Percentiles rank a stretch among this genome's conserved stretches.
These are phyloP conservation scores for Tethea ocularis DNA, from an alignment of 2,888 invertebrate genomes.

Conservation along the genomic window DNA sequence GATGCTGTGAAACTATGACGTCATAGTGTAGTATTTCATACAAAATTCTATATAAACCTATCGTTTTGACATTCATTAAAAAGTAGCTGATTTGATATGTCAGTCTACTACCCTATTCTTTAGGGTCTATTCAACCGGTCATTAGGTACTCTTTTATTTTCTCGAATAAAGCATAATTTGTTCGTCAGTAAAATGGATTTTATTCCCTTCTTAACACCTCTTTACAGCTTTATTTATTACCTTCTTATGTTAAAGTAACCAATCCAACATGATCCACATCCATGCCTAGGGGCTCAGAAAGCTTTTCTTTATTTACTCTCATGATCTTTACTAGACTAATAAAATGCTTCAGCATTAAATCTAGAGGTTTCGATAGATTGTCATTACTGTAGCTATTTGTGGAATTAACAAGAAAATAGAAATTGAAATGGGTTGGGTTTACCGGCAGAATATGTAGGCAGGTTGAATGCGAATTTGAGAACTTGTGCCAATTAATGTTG, in stretches of 20 bases:
- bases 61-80: too few relatives aligned
- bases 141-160: too few relatives aligned
- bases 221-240: slow-evolving; percentile 2
- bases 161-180: background rate
- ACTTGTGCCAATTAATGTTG: background rate
- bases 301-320: background rate
- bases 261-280: slow-evolving; percentile 1
- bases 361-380: background rate
- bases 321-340: background rate
- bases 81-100: too few relatives aligned
- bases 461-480: background rate
- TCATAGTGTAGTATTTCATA: too few relatives aligned
- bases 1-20: too few relatives aligned
- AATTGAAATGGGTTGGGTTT: background rate
- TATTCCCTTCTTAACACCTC: background rate
- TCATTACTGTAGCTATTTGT: background rate
- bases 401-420: background rate
- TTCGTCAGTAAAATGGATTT: background rate
- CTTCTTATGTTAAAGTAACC: background rate
- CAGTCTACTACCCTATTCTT: background rate
- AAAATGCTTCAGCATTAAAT: background rate
- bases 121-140: too few relatives aligned
- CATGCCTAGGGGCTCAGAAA: background rate
- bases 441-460: background rate
- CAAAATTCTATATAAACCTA: too few relatives aligned